phyloP scores from a whole-genome alignment of 2,113 vertebrate species.

The Anser cygnoides region DNA sequence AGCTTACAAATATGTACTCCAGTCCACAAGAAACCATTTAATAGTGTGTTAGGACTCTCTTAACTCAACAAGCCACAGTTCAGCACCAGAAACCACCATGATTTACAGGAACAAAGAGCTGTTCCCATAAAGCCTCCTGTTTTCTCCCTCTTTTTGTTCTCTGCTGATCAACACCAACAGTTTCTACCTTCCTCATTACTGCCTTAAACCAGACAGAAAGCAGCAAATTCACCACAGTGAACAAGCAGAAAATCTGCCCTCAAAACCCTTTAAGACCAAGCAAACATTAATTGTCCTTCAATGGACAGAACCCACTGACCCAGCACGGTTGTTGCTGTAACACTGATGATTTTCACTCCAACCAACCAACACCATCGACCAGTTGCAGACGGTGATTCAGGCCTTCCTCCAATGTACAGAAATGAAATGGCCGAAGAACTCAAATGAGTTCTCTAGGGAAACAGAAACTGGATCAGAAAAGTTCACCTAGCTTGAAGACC shows the following conservation, averaged over 20 bases:
- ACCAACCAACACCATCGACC: neutral
- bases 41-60: neutral
- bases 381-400: accelerated
- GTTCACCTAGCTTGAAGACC: neutral
- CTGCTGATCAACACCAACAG: neutral
- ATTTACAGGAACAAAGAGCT: neutral
- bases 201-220: neutral
- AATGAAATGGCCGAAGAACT: neutral
- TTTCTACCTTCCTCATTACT: neutral
- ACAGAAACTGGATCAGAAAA: neutral
- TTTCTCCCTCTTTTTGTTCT: neutral
- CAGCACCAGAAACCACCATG: neutral
- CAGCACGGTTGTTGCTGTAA: neutral
- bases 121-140: neutral
- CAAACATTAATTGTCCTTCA: neutral
- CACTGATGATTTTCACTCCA: neutral
- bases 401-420: neutral
- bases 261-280: neutral
- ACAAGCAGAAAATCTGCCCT: neutral
- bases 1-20: neutral
- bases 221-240: neutral
- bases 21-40: neutral
- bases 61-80: neutral
- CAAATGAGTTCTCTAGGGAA: neutral
- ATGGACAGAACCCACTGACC: neutral